phyloP scores from a whole-genome alignment of 2,113 vertebrate species.

The Cricetomys ansorgei region DNA sequence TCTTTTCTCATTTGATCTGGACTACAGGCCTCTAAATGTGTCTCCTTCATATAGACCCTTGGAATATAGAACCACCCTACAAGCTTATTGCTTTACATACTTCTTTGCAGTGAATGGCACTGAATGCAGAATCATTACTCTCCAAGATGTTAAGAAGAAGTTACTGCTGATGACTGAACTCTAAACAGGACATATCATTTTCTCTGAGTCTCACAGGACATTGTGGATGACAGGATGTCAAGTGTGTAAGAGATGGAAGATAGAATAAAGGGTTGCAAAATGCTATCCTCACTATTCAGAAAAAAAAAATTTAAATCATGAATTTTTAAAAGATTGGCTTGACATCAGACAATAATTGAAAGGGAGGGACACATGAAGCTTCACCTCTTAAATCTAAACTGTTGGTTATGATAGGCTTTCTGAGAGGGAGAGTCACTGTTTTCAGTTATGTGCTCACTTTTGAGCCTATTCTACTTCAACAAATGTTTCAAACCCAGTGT shows the following conservation, averaged over 20 bases:
- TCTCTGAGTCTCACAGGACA: background rate
- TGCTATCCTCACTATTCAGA: fast-evolving
- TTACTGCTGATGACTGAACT: background rate
- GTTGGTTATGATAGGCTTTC: background rate
- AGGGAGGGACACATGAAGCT: fast-evolving
- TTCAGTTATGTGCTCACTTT: background rate
- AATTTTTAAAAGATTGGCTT: background rate
- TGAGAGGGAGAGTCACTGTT: background rate
- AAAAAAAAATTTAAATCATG: background rate
- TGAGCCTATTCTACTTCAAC: no score
- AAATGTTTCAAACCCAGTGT: background rate
- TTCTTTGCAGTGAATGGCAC: background rate
- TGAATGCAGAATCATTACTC: background rate
- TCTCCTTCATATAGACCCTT: no score
- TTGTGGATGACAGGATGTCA: background rate
- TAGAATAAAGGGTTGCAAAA: background rate
- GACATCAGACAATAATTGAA: background rate
- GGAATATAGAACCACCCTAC: no score
- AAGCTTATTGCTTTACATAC: no score
- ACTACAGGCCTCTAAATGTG: no score
- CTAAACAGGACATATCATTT: background rate
- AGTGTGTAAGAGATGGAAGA: background rate
- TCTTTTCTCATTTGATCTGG: no score
- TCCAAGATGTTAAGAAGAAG: background rate
- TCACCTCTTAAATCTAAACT: background rate